Percentiles rank a stretch among this genome's conserved stretches.
Conservation (phyloP, 2,888 invertebrate species). For the Globia sparganii region DNA sequence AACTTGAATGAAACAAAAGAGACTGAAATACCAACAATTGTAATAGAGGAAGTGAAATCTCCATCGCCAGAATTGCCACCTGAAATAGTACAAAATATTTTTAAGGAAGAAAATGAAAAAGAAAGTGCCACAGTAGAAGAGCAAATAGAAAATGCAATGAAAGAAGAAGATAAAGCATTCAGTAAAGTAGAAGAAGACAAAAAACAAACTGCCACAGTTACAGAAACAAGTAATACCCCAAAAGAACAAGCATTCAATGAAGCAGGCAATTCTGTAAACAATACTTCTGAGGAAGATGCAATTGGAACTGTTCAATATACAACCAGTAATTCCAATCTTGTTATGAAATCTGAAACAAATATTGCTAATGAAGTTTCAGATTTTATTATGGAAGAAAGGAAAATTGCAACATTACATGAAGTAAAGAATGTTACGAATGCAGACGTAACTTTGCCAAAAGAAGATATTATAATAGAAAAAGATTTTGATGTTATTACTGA, state of each 20-base stretch:
- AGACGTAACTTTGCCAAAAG: constrained; percentile 6
- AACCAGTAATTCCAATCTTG: constrained; percentile 6
- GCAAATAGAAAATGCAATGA: constrained; percentile 39
- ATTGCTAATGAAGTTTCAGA: constrained; percentile 51
- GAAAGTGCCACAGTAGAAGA: constrained; percentile 42
- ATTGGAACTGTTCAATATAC: not conserved
- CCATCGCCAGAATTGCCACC: constrained; percentile 73
- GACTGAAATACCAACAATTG: constrained; percentile 63
- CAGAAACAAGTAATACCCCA: constrained; percentile 39
- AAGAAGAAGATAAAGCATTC: constrained; percentile 24
- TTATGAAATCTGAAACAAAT: constrained; percentile 33
- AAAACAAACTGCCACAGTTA: constrained; percentile 52
- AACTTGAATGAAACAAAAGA: constrained; percentile 58
- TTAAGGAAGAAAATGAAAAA: constrained; percentile 66
- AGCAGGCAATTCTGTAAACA: constrained; percentile 18
- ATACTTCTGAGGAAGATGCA: constrained; percentile 17
- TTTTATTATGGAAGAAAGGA: constrained; percentile 56
- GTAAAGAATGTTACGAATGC: constrained; percentile 5
- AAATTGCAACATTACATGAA: constrained; percentile 36
- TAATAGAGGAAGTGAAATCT: constrained; percentile 63
- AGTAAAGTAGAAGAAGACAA: constrained; percentile 46
- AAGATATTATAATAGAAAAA: constrained; percentile 5
- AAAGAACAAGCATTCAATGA: constrained; percentile 26
- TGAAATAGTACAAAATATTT: constrained; percentile 84
- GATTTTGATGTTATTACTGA: constrained; percentile 23